Base-by-base conservation (phyloP, 53 echinoderm and acorn worm genomes). In the Astropecten irregularis region DNA sequence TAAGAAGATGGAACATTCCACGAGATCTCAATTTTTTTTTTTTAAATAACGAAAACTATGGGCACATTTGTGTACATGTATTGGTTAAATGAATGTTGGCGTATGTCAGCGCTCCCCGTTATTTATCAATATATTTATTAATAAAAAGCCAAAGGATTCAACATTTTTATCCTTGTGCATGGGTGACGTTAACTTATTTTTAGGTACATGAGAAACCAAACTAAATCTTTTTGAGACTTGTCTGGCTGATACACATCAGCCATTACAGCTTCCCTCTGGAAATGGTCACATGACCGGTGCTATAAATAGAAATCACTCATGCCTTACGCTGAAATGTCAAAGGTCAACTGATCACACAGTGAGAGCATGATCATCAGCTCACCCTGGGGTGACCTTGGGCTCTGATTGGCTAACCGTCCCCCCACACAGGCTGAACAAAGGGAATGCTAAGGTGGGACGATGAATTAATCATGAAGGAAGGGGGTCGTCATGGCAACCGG, bases 331-430 rank as follows among this genome's bases (percentile, higher is more conserved):
- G 62, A 79, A 61, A 85, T 65, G 86, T 85, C 86, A 85, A 85
- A 85, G 86, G 86, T 85, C 74, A 91, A 88, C 70, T 73, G 68
- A 84, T 91, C 91, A 91, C 88, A 84, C 84, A 87, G 53, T 63
- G 81, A 71, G 73, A 49, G 91, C 91, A 88, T 91, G 91, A 88
- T 91, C n/a, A n/a, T n/a, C 84, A 84, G 84, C 48, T 53, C 28
- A 65, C 74, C 64, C 44, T 30, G n/a, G 30, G 28, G 9, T 84
- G 84, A 84, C 84, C 84, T 84, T 61, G 69, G 36, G 46, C 64
- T 58, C 70, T 88, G 88, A 82, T 82, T 88, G 88, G 88, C 63
- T 60, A 57, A 58, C 71, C 29, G 46, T 6, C 6, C 21, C n/a
- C 47, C 44, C 57, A 21, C 69, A 58, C 70, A 58, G 46, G 69